Conservation (phyloP, 2,113 vertebrate species). For the Bos javanicus region DNA sequence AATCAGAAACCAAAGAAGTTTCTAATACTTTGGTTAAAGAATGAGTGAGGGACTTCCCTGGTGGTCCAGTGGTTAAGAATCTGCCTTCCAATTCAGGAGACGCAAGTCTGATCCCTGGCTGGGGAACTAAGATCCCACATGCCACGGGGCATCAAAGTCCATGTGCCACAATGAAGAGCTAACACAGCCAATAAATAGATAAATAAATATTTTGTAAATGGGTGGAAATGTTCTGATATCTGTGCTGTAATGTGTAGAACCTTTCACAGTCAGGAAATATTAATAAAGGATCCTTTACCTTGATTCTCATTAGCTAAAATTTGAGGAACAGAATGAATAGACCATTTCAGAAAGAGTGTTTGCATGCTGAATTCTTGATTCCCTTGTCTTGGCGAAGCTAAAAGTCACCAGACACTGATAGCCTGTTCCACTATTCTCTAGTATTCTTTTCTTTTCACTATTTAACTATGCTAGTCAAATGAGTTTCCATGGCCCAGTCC, state of each 20-base stretch:
- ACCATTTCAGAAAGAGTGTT: conserved; percentile 56
- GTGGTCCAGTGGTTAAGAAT: neutral
- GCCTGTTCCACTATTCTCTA: conserved; percentile 73
- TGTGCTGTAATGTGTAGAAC: neutral
- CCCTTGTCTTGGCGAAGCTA: conserved; percentile 70
- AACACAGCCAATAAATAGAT: neutral
- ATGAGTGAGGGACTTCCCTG: neutral
- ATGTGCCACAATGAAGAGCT: neutral
- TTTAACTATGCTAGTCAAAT: conserved; percentile 80
- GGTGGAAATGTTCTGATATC: neutral
- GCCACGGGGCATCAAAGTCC: neutral
- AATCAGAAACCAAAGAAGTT: neutral
- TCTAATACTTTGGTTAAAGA: neutral
- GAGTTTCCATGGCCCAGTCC: conserved; percentile 79
- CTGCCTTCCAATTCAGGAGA: neutral
- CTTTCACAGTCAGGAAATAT: neutral
- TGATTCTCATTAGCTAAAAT: neutral
- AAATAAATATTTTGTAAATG: neutral
- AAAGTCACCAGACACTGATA: conserved; percentile 75
- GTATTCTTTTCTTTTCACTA: conserved; percentile 75
- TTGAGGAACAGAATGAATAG: neutral
- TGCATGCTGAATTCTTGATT: conserved; percentile 71
- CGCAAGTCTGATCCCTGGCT: neutral
- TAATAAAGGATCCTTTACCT: neutral
- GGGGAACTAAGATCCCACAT: neutral